phyloP scores from a whole-genome alignment of 2,113 vertebrate species.

The Nycticorax nycticorax region DNA sequence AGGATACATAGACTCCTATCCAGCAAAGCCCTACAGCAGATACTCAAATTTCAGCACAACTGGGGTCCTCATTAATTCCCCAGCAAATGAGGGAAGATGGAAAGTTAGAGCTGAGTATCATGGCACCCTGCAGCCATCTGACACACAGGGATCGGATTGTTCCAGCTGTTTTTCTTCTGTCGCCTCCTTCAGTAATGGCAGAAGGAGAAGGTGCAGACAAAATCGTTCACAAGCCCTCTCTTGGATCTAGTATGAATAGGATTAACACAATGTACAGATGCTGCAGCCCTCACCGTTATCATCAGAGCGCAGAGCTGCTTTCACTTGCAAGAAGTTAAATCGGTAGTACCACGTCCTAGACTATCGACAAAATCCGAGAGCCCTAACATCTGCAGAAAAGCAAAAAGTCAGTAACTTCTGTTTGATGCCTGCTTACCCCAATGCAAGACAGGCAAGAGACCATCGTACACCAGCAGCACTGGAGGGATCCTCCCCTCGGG shows the following conservation, averaged over 20 bases:
- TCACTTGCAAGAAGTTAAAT: neutral
- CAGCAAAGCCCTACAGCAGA: conserved; percentile 3
- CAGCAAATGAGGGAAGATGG: neutral
- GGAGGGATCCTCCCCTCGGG: neutral
- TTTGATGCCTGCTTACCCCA: accelerated
- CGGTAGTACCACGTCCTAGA: no score
- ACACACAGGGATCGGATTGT: neutral
- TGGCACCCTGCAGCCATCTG: neutral
- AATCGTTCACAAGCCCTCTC: accelerated
- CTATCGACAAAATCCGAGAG: accelerated
- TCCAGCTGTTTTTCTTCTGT: neutral
- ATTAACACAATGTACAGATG: accelerated
- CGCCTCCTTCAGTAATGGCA: neutral
- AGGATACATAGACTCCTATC: neutral
- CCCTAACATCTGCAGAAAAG: neutral
- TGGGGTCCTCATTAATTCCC: neutral
- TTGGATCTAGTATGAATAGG: accelerated
- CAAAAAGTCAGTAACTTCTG: neutral
- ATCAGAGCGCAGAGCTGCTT: neutral
- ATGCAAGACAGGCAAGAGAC: neutral
- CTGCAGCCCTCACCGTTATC: neutral
- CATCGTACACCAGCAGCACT: accelerated
- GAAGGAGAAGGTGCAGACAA: neutral
- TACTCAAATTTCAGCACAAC: neutral
- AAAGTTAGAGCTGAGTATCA: neutral